These are phyloP conservation scores for Serilophus lunatus DNA, from an alignment of 2,113 vertebrate genomes.

Conservation along the genomic window DNA sequence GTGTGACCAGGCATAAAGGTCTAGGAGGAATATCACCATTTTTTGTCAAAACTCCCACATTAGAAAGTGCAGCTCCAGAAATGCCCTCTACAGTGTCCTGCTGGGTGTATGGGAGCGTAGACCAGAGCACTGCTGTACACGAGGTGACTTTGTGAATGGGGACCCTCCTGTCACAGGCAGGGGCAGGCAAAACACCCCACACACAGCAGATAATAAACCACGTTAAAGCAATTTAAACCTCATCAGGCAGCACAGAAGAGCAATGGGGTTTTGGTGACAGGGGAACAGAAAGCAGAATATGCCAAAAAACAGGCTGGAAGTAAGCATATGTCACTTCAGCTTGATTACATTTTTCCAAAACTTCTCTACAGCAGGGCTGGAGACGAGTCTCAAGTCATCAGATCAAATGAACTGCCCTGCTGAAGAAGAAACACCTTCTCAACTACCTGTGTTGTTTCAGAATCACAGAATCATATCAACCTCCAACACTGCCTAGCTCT, in stretches of 20 bases:
- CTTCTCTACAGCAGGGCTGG: neutral
- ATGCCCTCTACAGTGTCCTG: neutral
- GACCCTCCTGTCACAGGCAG: neutral
- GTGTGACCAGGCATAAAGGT: neutral
- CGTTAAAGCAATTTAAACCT: neutral
- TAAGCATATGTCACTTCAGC: neutral
- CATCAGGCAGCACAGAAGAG: neutral
- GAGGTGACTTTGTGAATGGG: neutral
- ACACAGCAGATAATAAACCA: neutral
- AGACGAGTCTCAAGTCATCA: neutral
- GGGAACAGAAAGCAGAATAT: neutral
- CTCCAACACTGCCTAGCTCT: neutral
- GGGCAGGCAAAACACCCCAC: neutral
- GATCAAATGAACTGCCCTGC: neutral
- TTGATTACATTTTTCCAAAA: neutral
- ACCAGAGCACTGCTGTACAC: neutral
- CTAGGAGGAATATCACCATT: neutral
- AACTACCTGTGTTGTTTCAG: neutral
- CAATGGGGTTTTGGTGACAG: neutral
- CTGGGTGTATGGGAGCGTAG: neutral
- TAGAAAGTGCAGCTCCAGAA: neutral
- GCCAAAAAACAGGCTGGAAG: neutral
- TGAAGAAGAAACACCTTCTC: neutral
- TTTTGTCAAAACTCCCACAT: neutral
- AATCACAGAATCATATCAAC: neutral